Base-by-base conservation (phyloP, 2,888 invertebrate genomes). In the Cantharis rustica region DNA sequence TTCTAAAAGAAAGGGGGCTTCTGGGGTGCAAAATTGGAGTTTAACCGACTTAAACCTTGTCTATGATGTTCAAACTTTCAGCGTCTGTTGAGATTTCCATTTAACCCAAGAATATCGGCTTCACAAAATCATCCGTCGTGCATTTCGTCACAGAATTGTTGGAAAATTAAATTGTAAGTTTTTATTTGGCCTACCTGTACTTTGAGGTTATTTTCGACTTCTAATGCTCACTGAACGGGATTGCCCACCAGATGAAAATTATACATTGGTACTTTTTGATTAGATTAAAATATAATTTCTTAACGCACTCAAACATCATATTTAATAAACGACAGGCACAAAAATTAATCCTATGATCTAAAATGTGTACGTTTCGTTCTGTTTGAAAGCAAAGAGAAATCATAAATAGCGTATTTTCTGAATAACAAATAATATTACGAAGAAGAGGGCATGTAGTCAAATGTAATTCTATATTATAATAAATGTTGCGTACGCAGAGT, bases 401-500 rank as follows among this genome's bases (percentile, higher is more conserved):
- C 69, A 64, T 74, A 74, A 74, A 74, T 70, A 74, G 74, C 62
- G 31, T 63, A 61, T 63, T 31, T 69, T 69, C 69, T 74, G 74
- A 77, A 75, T 77, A 75, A 77, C 72, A 75, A 75, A 75, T 77
- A 69, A 77, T 72, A 72, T 70, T 77, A 70, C 72, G 27, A 75
- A 70, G 75, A 63, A 73, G 69, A 77, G 72, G 73, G 75, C 76
- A 80, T 78, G 81, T 69, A 81, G 76, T 79, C 79, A 80, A 80
- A 81, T 81, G 77, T 78, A 80, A 82, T 82, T 84, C 79, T 80
- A 80, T 81, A 83, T 83, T 82, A 83, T 84, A 84, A 84, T 82
- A 84, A 84, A 85, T 84, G 84, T 84, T 84, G 84, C 84, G 84
- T 84, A 84, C 81, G 83, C 80, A 83, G 84, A 83, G 83, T 84